Conservation (phyloP, 1,140 invertebrate genomes). For the Proales similis region DNA sequence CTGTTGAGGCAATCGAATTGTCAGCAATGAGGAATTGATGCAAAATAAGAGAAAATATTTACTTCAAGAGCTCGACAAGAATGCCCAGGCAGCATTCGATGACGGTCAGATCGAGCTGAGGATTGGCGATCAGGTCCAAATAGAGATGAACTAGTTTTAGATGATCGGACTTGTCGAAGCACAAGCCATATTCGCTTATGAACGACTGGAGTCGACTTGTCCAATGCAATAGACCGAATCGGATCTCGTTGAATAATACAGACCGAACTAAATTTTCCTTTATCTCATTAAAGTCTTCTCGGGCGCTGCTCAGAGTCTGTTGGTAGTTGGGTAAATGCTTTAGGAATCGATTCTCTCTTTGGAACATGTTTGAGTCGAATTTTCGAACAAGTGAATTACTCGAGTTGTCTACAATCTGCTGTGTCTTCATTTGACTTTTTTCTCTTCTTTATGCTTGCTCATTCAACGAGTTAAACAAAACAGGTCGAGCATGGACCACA, state of each 20-base stretch:
- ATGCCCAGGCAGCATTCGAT: conserved; percentile 3
- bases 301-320: background rate
- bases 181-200: conserved; percentile 14
- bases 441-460: too few relatives aligned
- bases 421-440: too few relatives aligned
- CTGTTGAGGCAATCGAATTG: conserved; percentile 51
- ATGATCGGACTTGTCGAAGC: conserved; percentile 26
- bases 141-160: conserved; percentile 29
- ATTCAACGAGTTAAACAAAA: too few relatives aligned
- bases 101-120: conserved; percentile 8
- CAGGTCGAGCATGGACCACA: too few relatives aligned
- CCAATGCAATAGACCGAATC: conserved; percentile 29
- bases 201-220: conserved; percentile 11
- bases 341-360: conserved; percentile 12
- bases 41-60: background rate
- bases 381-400: too few relatives aligned
- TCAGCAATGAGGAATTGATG: background rate
- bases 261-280: conserved; percentile 1
- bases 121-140: background rate
- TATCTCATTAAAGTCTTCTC: conserved; percentile 6
- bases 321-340: conserved; percentile 37
- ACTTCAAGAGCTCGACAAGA: conserved; percentile 9
- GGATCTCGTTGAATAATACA: conserved; percentile 14
- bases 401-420: too few relatives aligned
- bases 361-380: too few relatives aligned